Base-by-base conservation (phyloP, 2,113 vertebrate genomes). In the Semnornis frantzii region DNA sequence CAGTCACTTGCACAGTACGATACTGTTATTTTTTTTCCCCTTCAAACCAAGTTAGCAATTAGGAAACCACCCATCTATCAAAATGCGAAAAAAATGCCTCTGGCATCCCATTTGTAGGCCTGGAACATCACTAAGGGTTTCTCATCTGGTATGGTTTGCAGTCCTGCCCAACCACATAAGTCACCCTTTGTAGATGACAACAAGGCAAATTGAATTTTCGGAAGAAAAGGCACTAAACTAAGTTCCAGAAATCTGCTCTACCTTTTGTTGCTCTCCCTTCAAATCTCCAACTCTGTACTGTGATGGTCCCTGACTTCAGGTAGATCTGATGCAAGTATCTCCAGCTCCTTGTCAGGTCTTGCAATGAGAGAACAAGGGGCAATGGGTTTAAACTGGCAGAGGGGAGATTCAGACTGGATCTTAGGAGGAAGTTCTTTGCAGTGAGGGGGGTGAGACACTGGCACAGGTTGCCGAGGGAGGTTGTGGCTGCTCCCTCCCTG, bases 1-100 rank as follows among this genome's bases (percentile, higher is more conserved):
- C 25, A 25, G 28, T 63, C 52, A 81, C 9, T 52, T 15, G 10
- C 18, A 42, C 11, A 21, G 0, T 0, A 57, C 27, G 89, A 69
- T 34, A 76, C 0, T 0, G 10, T 10, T 62, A 1, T 8, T 33
- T 20, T 34, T 46, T 15, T 58, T 65, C 21, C 3, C 1, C 12
- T 82, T 84, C 65, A 52, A 77, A 70, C 30, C 39, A 78, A 77
- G 33, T 52, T 34, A 79, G 48, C 33, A 80, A 27, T 55, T 77
- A 70, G 33, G 48, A 84, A 74, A 84, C 12, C 12, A 66, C 19
- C 8, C 6, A 68, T 71, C 9, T 46, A 82, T 30, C 24, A 55
- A 76, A 48, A 72, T 14, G 59, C 1, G 15, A 69, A 86, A 70
- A 71, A 5, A 2, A 12, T 46, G 64, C 31, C 48, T 0, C 0